phyloP scores from a whole-genome alignment of 2,888 invertebrate species.

The Ethmia dodecea region DNA sequence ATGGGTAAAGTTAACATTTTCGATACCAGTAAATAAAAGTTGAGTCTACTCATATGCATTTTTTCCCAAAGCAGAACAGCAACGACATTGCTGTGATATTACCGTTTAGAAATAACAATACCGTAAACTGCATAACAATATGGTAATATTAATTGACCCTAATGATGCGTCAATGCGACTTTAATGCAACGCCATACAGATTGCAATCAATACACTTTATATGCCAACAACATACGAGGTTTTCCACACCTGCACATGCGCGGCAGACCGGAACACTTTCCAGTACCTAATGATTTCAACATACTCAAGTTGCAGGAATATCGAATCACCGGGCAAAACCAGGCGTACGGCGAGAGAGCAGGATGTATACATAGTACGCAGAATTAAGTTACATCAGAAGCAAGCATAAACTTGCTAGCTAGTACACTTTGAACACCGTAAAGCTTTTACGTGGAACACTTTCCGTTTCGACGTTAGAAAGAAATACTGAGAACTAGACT shows the following conservation, averaged over 20 bases:
- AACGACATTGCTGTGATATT: no score
- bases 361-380: slow-evolving; percentile 33
- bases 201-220: slow-evolving; percentile 21
- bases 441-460: no score
- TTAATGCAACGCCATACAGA: not conserved
- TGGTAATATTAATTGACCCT: not conserved
- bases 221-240: slow-evolving; percentile 24
- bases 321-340: slow-evolving; percentile 36
- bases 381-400: slow-evolving; percentile 33
- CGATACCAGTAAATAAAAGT: no score
- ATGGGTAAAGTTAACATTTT: no score
- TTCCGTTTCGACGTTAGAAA: no score
- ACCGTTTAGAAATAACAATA: no score
- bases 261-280: slow-evolving; percentile 58
- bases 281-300: slow-evolving; percentile 55
- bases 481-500: no score
- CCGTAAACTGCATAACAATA: no score
- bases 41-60: no score
- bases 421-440: no score
- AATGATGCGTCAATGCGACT: not conserved
- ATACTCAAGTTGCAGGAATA: slow-evolving; percentile 54
- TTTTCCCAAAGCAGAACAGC: no score
- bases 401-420: no score
- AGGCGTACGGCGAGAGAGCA: slow-evolving; percentile 36
- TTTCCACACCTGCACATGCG: slow-evolving; percentile 41